phyloP scores from a whole-genome alignment of 1,140 invertebrate species.

The Muscidifurax raptorellus region DNA sequence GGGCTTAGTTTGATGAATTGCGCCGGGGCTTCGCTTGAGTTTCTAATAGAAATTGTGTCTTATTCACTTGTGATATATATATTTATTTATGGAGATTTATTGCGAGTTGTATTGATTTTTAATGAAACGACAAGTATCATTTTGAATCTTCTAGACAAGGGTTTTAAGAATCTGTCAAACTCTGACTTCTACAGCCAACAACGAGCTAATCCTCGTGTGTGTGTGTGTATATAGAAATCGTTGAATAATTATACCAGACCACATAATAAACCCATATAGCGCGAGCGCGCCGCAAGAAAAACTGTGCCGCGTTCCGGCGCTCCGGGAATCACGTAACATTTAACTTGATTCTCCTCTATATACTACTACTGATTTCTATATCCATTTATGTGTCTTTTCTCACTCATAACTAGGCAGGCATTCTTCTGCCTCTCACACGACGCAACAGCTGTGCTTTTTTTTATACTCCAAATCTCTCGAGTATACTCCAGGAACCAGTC shows the following conservation, averaged over 20 bases:
- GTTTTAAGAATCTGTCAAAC: no score
- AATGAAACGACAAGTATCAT: neutral
- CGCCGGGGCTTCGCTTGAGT: neutral
- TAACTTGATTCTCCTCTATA: neutral
- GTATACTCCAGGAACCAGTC: neutral
- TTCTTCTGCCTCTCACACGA: neutral
- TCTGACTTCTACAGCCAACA: no score
- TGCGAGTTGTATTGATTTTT: neutral
- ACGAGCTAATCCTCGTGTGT: no score
- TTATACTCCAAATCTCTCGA: neutral
- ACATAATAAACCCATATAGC: neutral
- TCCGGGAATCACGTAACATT: slow-evolving; percentile 1
- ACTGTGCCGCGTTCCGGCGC: neutral
- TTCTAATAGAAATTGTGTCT: neutral
- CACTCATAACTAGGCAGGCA: neutral
- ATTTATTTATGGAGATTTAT: neutral
- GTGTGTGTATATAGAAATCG: neutral
- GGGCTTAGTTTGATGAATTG: neutral
- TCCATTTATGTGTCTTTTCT: neutral
- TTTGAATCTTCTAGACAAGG: no score
- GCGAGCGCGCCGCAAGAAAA: neutral
- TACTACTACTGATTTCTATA: neutral
- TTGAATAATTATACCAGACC: neutral
- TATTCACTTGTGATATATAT: neutral
- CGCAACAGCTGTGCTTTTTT: neutral